Evolutionary conservation across 2,797 vertebrate genomes (phyloP), one percentile per base, ranked within the genome.

Genomic region (Botia almorhae): DNA sequence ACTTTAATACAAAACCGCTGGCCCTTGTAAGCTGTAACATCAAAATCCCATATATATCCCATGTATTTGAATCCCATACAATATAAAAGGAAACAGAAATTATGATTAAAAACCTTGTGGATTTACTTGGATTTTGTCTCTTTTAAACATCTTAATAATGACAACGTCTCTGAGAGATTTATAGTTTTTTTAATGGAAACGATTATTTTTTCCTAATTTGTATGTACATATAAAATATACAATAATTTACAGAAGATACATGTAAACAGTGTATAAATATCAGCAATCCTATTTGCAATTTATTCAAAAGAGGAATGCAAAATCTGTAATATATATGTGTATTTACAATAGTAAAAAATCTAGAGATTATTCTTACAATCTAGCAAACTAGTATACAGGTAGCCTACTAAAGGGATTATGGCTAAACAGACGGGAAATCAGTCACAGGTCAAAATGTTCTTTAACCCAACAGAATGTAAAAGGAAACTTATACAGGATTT

Each of bases 241-340:
- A 89, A 79, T 84, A 82, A 88, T 87, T 85, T 87, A 86, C 83
- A 80, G 58, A 46, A 74, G 21, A 83, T 85, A 89, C 81, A 84
- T 85, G 84, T 77, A 86, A 88, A 81, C 84, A 70, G 82, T 77
- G 84, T 87, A 85, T 84, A 89, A 87, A 87, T 88, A 86, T 82
- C 72, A 84, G 83, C 84, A 83, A 85, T 86, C 69, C 53, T 60
- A 69, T 81, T 86, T 65, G 85, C 63, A 74, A 83, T 87, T 90
- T 78, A 50, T 80, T 90, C 78, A 60, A 73, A 87, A 65, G 63
- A 80, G 82, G 87, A 83, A 89, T 90, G 88, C 89, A 91, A 91
- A 86, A 89, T 75, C 46, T 36, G 51, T 63, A 82, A 80, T 87
- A 80, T 85, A 85, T 85, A 82, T 53, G 56, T 86, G 89, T 91